Conservation (phyloP, 2,888 invertebrate genomes). For the Geotrupes spiniger region DNA sequence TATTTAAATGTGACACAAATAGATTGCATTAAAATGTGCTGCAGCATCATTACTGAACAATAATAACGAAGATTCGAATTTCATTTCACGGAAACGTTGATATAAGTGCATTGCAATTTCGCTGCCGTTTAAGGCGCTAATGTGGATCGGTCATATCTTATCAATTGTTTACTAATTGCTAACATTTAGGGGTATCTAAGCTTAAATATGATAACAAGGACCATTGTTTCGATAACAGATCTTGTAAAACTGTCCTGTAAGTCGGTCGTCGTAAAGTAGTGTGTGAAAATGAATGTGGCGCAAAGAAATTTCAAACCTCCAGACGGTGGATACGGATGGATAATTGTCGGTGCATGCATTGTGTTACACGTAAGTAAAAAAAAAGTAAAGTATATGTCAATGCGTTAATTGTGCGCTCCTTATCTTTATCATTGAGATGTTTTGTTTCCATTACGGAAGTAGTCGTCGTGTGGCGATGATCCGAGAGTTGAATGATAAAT, state of each 20-base stretch:
- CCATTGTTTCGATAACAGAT: constrained; percentile 13
- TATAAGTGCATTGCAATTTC: too few relatives aligned
- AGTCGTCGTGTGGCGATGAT: too few relatives aligned
- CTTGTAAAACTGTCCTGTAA: neutral
- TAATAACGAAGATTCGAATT: too few relatives aligned
- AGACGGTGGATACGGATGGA: constrained; percentile 56
- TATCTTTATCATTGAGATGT: neutral
- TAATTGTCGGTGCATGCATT: constrained; percentile 48
- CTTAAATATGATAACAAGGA: constrained; percentile 19
- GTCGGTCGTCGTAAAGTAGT: neutral
- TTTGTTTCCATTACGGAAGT: neutral
- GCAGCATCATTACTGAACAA: too few relatives aligned
- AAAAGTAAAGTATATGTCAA: neutral
- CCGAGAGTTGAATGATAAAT: too few relatives aligned
- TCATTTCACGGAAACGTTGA: too few relatives aligned
- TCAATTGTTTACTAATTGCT: too few relatives aligned
- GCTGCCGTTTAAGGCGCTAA: too few relatives aligned
- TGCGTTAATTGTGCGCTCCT: neutral
- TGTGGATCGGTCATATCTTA: too few relatives aligned
- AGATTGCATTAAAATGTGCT: too few relatives aligned
- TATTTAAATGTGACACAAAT: too few relatives aligned
- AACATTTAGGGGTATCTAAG: constrained; percentile 10
- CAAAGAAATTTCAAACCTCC: constrained; percentile 33
- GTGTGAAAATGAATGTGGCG: neutral
- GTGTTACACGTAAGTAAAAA: constrained; percentile 49